phyloP scores from a whole-genome alignment of 2,113 vertebrate genomes.

The Bambusicola thoracicus region DNA sequence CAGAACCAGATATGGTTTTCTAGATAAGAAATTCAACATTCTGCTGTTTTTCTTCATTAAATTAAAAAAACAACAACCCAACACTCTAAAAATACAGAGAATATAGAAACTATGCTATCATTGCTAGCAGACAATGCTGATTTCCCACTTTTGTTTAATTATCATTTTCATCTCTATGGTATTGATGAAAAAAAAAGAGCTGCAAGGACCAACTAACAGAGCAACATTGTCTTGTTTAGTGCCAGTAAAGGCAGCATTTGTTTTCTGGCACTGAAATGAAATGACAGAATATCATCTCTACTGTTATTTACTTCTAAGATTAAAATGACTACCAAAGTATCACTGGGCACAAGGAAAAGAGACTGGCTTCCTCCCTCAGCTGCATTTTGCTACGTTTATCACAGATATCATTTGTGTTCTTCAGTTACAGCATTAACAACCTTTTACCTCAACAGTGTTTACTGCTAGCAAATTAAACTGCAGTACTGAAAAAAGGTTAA shows the following conservation, averaged over 20 bases:
- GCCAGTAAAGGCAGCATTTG: background rate
- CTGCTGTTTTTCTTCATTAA: background rate
- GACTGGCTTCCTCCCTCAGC: conserved; percentile 44
- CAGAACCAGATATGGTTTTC: background rate
- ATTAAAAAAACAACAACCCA: background rate
- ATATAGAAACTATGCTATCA: background rate
- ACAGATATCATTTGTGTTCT: background rate
- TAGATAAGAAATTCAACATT: background rate
- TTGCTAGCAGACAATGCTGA: background rate
- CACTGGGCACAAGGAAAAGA: conserved; percentile 40
- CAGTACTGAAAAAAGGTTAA: background rate
- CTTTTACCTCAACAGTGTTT: background rate
- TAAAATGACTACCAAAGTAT: conserved; percentile 62
- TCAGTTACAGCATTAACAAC: background rate
- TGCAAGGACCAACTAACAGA: background rate
- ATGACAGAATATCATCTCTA: background rate
- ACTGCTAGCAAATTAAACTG: background rate
- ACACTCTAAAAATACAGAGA: background rate
- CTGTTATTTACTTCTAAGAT: conserved; percentile 56
- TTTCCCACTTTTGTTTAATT: background rate
- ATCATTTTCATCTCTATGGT: background rate
- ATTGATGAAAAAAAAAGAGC: background rate
- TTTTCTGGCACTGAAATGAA: conserved; percentile 37
- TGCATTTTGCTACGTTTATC: conserved; percentile 12
- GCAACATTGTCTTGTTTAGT: background rate